A percentile compares a stretch with the other conserved stretches of the same genome.
These are phyloP conservation scores for Muscidifurax raptorellus DNA, from an alignment of 1,140 invertebrate genomes.

Conservation along the genomic window DNA sequence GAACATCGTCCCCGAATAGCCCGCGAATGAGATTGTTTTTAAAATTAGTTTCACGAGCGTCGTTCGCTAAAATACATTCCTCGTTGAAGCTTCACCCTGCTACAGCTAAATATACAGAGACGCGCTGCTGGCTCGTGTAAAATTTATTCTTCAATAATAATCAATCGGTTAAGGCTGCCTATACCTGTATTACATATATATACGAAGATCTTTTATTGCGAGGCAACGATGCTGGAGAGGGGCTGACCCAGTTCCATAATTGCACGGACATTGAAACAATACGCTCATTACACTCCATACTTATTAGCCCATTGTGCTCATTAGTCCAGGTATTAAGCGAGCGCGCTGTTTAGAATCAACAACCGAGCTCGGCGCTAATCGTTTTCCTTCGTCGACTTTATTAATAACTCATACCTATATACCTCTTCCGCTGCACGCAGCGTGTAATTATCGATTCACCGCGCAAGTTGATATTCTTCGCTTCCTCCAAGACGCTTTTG, in stretches of 20 bases:
- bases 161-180: background rate
- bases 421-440: background rate
- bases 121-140: background rate
- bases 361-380: background rate
- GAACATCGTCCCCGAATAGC: no score
- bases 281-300: constrained; percentile 61
- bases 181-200: background rate
- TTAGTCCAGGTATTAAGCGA: constrained; percentile 22
- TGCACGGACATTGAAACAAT: constrained; percentile 64
- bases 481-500: background rate
- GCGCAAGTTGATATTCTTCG: background rate
- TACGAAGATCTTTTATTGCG: background rate
- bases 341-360: background rate
- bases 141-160: background rate
- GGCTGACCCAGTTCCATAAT: constrained; percentile 64
- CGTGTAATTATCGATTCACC: background rate
- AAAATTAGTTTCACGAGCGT: no score
- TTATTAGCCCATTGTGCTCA: constrained; percentile 51
- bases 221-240: background rate
- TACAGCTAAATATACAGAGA: no score
- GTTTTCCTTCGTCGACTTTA: constrained; percentile 1
- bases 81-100: no score
- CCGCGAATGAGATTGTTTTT: no score
- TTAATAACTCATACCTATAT: background rate
- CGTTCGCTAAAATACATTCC: no score